Percentiles rank a stretch among this genome's conserved stretches.
Evolutionary conservation across 2,888 invertebrate genomes (phyloP).

Genomic region (Dendrolimus pini): DNA sequence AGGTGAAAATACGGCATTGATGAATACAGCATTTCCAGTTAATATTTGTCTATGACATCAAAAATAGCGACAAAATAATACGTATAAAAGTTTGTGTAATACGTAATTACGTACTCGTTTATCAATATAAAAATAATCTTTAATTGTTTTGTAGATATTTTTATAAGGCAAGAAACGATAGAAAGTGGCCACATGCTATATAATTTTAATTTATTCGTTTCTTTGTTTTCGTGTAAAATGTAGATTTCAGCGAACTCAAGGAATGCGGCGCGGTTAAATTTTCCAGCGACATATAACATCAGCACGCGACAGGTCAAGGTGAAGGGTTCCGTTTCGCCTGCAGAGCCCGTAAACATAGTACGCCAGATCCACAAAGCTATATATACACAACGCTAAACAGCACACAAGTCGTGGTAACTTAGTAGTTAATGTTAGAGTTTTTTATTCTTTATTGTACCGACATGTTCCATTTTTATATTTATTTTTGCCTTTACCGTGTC

Average conservation of each 20-base stretch:
- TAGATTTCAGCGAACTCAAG: slow-evolving; percentile 12
- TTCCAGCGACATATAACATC: slow-evolving; percentile 40
- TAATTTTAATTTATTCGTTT: background rate
- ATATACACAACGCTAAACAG: too few species aligned
- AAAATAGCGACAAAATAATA: too few species aligned
- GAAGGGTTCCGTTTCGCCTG: slow-evolving; percentile 13
- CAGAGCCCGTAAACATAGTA: slow-evolving; percentile 15
- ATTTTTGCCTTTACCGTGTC: too few species aligned
- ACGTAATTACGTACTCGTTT: background rate
- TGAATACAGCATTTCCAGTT: too few species aligned
- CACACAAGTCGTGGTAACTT: too few species aligned
- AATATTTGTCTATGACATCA: too few species aligned
- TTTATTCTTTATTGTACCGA: too few species aligned
- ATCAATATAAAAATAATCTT: background rate
- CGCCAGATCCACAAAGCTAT: background rate
- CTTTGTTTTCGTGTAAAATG: slow-evolving; percentile 9
- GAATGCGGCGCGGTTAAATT: slow-evolving; percentile 23
- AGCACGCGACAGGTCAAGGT: slow-evolving; percentile 65
- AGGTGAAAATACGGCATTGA: too few species aligned
- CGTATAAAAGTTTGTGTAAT: too few species aligned
- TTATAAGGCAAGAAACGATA: background rate
- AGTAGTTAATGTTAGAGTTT: too few species aligned
- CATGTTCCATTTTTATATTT: too few species aligned
- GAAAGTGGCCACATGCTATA: background rate
- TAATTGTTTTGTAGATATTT: background rate